A percentile compares a stretch with the other conserved stretches of the same genome.
These are phyloP conservation scores for Trematocara marginatum DNA, from an alignment of 2,113 vertebrate species.

Conservation along the genomic window DNA sequence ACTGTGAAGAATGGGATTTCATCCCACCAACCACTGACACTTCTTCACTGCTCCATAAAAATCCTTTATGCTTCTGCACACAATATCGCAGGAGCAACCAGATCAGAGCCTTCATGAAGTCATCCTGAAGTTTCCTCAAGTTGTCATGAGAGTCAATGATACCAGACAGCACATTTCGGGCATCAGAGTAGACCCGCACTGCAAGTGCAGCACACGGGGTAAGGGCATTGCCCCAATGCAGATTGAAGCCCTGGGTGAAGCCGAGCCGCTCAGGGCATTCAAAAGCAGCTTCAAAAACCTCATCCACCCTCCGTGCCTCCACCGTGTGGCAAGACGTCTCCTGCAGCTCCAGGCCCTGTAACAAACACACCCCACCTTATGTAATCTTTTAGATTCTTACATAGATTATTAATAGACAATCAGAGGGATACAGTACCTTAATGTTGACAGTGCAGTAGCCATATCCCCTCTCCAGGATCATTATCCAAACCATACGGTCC, in stretches of 20 bases:
- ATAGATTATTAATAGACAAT: neutral
- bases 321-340: slow-evolving; percentile 96
- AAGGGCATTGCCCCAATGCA: slow-evolving; percentile 87
- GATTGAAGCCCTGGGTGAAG: slow-evolving; percentile 78
- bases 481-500: slow-evolving; percentile 91
- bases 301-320: slow-evolving; percentile 91
- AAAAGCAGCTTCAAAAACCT: slow-evolving; percentile 90
- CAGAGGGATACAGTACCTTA: slow-evolving; percentile 76
- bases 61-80: slow-evolving; percentile 59
- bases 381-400: neutral
- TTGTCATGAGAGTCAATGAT: slow-evolving; percentile 93
- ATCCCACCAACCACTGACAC: slow-evolving; percentile 57
- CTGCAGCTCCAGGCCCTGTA: slow-evolving; percentile 92
- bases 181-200: slow-evolving; percentile 88
- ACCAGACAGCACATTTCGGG: slow-evolving; percentile 87
- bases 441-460: slow-evolving; percentile 93
- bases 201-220: slow-evolving; percentile 85
- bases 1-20: slow-evolving; percentile 69
- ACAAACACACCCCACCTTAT: neutral
- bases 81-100: slow-evolving; percentile 88
- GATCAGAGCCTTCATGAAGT: slow-evolving; percentile 88
- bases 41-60: slow-evolving; percentile 45
- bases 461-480: slow-evolving; percentile 90
- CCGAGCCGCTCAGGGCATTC: slow-evolving; percentile 75
- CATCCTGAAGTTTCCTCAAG: slow-evolving; percentile 86